A percentile compares a stretch with the other conserved stretches of the same genome.
Conservation (phyloP, 2,888 invertebrate species). For the Buathra laborator region DNA sequence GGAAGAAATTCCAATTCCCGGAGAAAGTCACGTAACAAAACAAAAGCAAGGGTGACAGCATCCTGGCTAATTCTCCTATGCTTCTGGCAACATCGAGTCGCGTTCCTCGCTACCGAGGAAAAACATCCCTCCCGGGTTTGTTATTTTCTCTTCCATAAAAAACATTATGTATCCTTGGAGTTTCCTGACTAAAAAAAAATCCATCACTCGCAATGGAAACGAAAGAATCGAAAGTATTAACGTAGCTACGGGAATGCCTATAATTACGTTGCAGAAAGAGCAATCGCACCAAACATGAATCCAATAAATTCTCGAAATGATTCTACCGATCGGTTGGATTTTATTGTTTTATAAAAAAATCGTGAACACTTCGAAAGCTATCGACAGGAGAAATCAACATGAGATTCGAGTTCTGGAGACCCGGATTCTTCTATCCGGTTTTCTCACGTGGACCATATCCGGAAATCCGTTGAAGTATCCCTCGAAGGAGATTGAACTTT, state of each 20-base stretch:
- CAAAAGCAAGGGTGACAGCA: slow-evolving; percentile 65
- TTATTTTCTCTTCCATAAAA: background rate
- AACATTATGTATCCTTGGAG: background rate
- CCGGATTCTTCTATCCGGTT: slow-evolving; percentile 57
- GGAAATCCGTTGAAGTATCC: slow-evolving; percentile 63
- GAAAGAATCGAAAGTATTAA: background rate
- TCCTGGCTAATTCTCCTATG: slow-evolving; percentile 41
- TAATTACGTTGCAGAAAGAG: too few relatives aligned
- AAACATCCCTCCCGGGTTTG: background rate
- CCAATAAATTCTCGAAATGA: too few relatives aligned
- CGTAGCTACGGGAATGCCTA: background rate
- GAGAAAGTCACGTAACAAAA: slow-evolving; percentile 73
- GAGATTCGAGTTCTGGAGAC: slow-evolving; percentile 44
- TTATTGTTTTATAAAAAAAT: too few relatives aligned
- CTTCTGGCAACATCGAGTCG: slow-evolving; percentile 27
- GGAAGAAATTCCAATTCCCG: slow-evolving; percentile 52
- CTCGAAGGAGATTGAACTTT: slow-evolving; percentile 68
- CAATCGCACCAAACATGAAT: too few relatives aligned
- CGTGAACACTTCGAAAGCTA: background rate
- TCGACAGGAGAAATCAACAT: background rate
- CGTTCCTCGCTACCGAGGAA: background rate
- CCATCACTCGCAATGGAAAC: background rate
- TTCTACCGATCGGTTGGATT: too few relatives aligned
- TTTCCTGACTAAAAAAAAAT: background rate
- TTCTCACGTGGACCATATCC: slow-evolving; percentile 67